Conservation (phyloP, 2,113 vertebrate species). For the Daphoenositta chrysoptera region DNA sequence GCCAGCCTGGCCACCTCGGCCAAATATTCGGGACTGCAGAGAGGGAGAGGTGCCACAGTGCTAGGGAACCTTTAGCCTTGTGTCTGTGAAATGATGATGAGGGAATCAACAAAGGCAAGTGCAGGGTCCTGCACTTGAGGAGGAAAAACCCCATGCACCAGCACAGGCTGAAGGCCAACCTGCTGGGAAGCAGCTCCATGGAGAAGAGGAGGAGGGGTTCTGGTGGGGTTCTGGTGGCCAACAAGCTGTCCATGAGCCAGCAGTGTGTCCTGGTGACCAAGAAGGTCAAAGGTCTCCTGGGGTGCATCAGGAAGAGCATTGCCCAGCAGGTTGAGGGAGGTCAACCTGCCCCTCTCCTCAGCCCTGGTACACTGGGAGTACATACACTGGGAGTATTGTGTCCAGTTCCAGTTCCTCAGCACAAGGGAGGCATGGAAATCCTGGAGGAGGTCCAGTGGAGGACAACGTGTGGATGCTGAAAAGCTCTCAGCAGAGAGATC, state of each 20-base stretch:
- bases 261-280: not conserved
- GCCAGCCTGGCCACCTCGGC: not conserved
- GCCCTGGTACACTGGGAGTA: not conserved
- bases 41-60: not conserved
- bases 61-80: not conserved
- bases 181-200: not conserved
- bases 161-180: not conserved
- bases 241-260: not conserved
- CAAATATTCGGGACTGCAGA: accelerated
- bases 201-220: not conserved
- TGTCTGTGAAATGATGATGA: not conserved
- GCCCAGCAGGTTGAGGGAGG: not conserved
- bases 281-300: not conserved
- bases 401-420: not conserved
- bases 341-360: not conserved
- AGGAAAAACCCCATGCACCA: not conserved
- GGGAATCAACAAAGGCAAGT: not conserved
- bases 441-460: not conserved
- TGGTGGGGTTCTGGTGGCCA: not conserved
- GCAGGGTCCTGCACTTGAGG: not conserved
- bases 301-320: not conserved
- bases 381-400: not conserved
- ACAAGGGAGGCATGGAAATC: not conserved
- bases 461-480: no score
- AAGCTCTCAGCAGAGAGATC: no score